These are phyloP conservation scores for Rhabdomys pumilio DNA, from an alignment of 2,797 vertebrate genomes.

Conservation along the genomic window DNA sequence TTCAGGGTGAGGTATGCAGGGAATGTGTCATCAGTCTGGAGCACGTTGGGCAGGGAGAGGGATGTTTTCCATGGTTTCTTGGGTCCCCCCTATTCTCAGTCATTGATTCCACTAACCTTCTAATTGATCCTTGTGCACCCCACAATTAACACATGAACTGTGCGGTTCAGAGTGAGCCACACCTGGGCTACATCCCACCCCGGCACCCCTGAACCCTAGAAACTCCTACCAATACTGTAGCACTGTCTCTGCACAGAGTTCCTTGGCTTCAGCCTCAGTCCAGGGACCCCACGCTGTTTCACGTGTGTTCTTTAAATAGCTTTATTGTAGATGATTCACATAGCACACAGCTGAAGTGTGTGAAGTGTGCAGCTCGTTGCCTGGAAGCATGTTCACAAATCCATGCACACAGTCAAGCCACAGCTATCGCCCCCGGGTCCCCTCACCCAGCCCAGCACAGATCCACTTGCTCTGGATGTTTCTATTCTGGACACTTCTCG, in stretches of 20 bases:
- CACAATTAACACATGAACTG: background rate
- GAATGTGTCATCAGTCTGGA: fast-evolving
- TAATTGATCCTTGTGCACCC: fast-evolving
- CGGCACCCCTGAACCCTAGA: background rate
- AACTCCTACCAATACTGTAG: background rate
- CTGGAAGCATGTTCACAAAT: background rate
- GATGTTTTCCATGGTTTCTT: background rate
- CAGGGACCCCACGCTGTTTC: background rate
- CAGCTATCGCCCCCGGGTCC: background rate
- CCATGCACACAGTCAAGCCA: background rate
- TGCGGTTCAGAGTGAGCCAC: background rate
- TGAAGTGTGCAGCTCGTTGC: background rate
- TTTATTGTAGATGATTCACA: background rate
- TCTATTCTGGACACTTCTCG: background rate
- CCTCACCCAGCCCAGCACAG: background rate
- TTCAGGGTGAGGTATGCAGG: fast-evolving
- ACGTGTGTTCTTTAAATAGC: background rate
- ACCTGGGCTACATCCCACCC: background rate
- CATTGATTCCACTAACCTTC: background rate
- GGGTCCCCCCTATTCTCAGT: background rate
- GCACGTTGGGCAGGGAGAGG: background rate
- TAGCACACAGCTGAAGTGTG: background rate
- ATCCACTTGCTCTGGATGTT: background rate
- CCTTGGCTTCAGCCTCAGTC: background rate
- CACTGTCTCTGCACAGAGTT: background rate